Base-by-base conservation (phyloP, 35 echinoderm and acorn worm genomes). In the Apostichopus californicus region DNA sequence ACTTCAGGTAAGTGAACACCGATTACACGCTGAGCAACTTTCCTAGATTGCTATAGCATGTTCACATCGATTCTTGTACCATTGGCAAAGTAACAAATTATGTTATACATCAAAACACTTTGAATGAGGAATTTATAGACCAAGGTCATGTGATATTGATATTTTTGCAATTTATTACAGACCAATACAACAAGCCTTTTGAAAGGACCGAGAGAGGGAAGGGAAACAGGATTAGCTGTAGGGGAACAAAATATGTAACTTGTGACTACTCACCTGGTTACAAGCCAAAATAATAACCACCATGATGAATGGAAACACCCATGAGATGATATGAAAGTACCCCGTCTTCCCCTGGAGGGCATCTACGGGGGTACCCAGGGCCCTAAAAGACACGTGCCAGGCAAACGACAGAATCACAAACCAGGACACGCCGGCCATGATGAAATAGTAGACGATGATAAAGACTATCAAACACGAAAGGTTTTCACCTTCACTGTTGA, bases 381-480 rank as follows among this genome's bases (percentile, higher is more conserved):
- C 93, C 25, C 95, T 82, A 66, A 99, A 99, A 5, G 95, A 95
- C 20, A 99, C 66, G 77, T 99, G 97, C 97, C 97, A 99, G 24
- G 97, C 86, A 66, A 89, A 99, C 5, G 97, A 91, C 6, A 99
- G 90, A 72, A 94, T 95, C 25, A 99, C 95, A 79, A 99, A 99
- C 97, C 97, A 99, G 81, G 93, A 92, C 5, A 96, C 93, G 10
- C 97, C 95, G 73, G 97, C 97, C 75, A 99, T 93, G 91, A 99
- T 94, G 93, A 99, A 99, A 89, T 99, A 99, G 90, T 99, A 99
- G 11, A 99, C 97, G 17, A 99, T 94, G 88, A 99, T 77, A 78
- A 99, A 99, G 8, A 99, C 88, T 64, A 96, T 99, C 9, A 95
- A 92, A 88, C 97, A 99, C 4, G 97, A 99, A 5, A 99, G 85